phyloP scores from a whole-genome alignment of 2,888 invertebrate genomes.

The Sarcophaga caerulescens region DNA sequence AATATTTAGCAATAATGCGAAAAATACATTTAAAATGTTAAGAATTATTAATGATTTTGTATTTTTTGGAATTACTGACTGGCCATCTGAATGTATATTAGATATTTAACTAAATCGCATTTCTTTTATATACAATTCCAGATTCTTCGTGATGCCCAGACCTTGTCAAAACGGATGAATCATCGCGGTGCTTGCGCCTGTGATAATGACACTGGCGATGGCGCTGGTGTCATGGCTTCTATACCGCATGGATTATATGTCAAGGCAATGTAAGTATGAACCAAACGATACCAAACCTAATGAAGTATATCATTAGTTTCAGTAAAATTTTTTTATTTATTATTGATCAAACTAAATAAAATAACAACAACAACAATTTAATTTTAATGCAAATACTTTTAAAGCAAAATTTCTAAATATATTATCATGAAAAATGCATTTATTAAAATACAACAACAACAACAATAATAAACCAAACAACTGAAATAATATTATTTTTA shows the following conservation, averaged over 20 bases:
- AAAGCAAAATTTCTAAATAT: too few species aligned
- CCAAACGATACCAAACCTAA: slow-evolving; percentile 65
- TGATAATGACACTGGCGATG: slow-evolving; percentile 99
- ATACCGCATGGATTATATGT: slow-evolving; percentile 97
- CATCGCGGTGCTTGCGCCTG: slow-evolving; percentile 99
- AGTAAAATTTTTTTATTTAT: slow-evolving; percentile 6
- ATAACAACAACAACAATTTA: not conserved
- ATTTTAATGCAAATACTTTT: not conserved
- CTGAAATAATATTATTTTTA: slow-evolving; percentile 14
- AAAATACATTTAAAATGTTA: too few species aligned
- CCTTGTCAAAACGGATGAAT: slow-evolving; percentile 97
- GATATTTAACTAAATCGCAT: not conserved
- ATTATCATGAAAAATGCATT: slow-evolving; percentile 39
- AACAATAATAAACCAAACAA: not conserved
- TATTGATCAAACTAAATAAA: slow-evolving; percentile 56
- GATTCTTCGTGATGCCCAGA: slow-evolving; percentile 98
- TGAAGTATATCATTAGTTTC: not conserved
- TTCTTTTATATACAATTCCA: slow-evolving; percentile 79
- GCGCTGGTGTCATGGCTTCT: slow-evolving; percentile 97
- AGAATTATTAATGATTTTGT: too few species aligned
- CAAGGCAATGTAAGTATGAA: slow-evolving; percentile 88
- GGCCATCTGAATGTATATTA: not conserved
- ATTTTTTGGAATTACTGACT: too few species aligned
- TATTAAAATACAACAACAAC: slow-evolving; percentile 24
- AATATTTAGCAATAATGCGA: not conserved